phyloP scores from a whole-genome alignment of 2,797 vertebrate species.

The Cephalopachus bancanus region DNA sequence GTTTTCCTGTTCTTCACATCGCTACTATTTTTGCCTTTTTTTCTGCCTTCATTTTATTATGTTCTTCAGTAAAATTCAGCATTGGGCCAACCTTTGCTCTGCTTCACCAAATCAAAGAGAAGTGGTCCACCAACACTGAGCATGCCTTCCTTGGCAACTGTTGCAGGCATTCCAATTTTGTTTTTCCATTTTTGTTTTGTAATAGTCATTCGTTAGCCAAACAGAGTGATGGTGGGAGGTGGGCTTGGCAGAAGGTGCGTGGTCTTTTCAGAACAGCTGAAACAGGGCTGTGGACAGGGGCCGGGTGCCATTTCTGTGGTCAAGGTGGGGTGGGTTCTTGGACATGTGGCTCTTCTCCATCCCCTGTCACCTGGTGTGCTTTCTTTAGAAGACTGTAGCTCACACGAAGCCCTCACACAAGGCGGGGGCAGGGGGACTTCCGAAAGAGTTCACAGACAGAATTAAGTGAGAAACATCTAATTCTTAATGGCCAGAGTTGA shows the following conservation, averaged over 20 bases:
- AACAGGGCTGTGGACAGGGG: background rate
- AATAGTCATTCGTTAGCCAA: background rate
- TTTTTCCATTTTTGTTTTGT: background rate
- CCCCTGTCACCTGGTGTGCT: rapidly evolving
- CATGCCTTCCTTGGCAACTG: background rate
- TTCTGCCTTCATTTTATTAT: slow-evolving; percentile 11
- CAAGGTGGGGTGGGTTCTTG: too few relatives aligned
- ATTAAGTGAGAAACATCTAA: background rate
- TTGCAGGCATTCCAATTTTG: background rate
- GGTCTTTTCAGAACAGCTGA: too few relatives aligned
- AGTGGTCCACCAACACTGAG: background rate
- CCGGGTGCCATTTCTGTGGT: background rate
- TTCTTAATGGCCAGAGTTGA: background rate
- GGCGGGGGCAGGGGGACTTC: background rate
- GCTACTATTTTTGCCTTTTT: slow-evolving; percentile 11
- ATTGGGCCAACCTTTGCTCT: slow-evolving; percentile 18
- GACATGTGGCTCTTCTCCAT: rapidly evolving
- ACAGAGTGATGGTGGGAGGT: background rate
- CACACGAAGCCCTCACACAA: background rate
- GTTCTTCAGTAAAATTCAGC: slow-evolving; percentile 23
- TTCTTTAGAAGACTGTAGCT: background rate
- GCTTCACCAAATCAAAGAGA: slow-evolving; percentile 40
- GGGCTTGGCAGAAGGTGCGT: background rate
- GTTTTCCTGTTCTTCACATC: background rate
- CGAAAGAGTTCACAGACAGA: background rate